phyloP scores from a whole-genome alignment of 2,797 vertebrate species.

The Phalanger gymnotis region DNA sequence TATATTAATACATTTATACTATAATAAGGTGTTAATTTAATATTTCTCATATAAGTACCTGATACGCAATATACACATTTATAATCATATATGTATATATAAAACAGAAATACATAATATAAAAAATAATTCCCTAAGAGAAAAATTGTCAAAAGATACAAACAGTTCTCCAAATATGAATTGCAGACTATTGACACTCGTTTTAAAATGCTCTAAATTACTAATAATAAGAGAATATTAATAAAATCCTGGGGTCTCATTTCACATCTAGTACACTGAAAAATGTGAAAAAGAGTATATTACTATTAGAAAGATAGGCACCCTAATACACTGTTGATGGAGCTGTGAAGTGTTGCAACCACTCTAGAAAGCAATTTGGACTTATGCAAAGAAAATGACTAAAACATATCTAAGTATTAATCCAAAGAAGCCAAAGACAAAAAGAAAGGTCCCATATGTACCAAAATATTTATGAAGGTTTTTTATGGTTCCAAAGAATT shows the following conservation, averaged over 20 bases:
- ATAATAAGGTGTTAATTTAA: background rate
- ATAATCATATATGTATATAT: background rate
- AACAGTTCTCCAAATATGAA: background rate
- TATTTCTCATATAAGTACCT: background rate
- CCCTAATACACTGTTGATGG: background rate
- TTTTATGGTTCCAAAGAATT: background rate
- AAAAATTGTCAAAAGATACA: background rate
- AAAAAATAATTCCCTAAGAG: background rate
- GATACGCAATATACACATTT: background rate
- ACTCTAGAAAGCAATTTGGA: background rate
- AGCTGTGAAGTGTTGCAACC: background rate
- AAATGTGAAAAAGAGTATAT: background rate
- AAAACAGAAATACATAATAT: background rate
- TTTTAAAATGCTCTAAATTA: background rate
- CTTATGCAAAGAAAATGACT: background rate
- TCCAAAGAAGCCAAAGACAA: background rate
- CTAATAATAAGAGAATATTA: background rate
- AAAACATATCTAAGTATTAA: background rate
- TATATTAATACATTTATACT: background rate
- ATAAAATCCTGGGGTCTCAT: background rate
- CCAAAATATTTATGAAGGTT: background rate
- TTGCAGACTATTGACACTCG: background rate
- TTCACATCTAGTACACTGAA: background rate
- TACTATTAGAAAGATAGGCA: background rate
- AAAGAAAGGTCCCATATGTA: background rate